Evolutionary conservation across 2,888 invertebrate species (phyloP).

Genomic region (Sesia apiformis): DNA sequence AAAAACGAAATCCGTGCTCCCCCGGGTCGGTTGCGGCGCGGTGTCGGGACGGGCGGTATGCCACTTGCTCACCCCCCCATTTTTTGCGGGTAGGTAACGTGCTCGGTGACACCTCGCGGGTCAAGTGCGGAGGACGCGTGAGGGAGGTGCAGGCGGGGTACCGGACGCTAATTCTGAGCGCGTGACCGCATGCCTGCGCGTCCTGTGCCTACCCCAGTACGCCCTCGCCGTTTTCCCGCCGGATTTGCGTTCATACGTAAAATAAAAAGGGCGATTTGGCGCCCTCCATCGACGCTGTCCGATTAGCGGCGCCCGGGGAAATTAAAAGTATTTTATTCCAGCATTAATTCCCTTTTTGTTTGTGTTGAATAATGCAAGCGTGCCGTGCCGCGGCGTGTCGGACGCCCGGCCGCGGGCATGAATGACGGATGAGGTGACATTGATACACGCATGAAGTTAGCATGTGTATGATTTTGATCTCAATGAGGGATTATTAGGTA

Average conservation of each 20-base stretch:
- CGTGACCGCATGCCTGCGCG: constrained; percentile 50
- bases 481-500: no score
- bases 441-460: neutral
- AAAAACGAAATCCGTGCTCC: constrained; percentile 53
- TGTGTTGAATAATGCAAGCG: constrained; percentile 52
- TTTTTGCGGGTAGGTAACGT: constrained; percentile 65
- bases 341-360: constrained; percentile 69
- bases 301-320: constrained; percentile 72
- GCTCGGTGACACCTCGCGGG: constrained; percentile 56
- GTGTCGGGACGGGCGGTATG: constrained; percentile 13
- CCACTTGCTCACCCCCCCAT: constrained; percentile 34
- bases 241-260: constrained; percentile 69
- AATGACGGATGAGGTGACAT: constrained; percentile 16
- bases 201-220: constrained; percentile 12
- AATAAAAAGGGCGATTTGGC: constrained; percentile 72
- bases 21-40: constrained; percentile 17
- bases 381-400: constrained; percentile 23
- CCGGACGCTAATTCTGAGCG: constrained; percentile 56
- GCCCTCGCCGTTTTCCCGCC: constrained; percentile 57
- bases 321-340: constrained; percentile 72
- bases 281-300: constrained; percentile 66
- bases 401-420: constrained; percentile 15
- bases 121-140: constrained; percentile 19
- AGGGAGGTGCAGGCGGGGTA: constrained; percentile 31
- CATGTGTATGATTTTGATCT: no score